phyloP scores from a whole-genome alignment of 2,113 vertebrate genomes.

The Salminus brasiliensis region DNA sequence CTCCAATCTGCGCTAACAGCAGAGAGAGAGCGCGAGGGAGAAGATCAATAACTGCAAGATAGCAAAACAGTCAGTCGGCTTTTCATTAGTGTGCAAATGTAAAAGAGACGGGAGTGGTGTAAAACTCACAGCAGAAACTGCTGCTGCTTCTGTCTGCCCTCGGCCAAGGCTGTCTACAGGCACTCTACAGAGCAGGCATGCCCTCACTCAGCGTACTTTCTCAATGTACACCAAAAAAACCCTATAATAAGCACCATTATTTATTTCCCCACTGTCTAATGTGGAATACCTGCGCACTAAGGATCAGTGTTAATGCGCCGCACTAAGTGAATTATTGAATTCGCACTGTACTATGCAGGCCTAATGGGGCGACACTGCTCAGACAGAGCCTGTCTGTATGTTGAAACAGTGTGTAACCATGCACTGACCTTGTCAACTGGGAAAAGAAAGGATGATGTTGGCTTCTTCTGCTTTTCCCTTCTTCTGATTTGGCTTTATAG shows the following conservation, averaged over 20 bases:
- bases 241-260: constrained; percentile 17
- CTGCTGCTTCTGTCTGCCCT: background rate
- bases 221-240: background rate
- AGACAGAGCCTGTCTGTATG: background rate
- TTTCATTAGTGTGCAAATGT: constrained; percentile 33
- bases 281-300: background rate
- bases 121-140: background rate
- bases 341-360: constrained; percentile 28
- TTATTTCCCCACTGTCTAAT: constrained; percentile 8
- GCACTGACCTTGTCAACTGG: background rate
- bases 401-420: constrained; percentile 21
- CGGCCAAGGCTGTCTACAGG: background rate
- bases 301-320: constrained; percentile 1
- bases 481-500: background rate
- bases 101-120: background rate
- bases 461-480: background rate
- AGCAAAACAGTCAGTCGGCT: constrained; percentile 19
- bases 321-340: constrained; percentile 35
- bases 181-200: constrained; percentile 7
- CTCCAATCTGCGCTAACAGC: constrained; percentile 30
- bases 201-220: too few species aligned
- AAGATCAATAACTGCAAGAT: constrained; percentile 36
- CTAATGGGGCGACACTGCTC: constrained; percentile 8
- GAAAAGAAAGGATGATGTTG: constrained; percentile 6
- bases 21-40: constrained; percentile 6